Evolutionary conservation across 2,888 invertebrate genomes (phyloP).

Genomic region (Smittia aterrima): DNA sequence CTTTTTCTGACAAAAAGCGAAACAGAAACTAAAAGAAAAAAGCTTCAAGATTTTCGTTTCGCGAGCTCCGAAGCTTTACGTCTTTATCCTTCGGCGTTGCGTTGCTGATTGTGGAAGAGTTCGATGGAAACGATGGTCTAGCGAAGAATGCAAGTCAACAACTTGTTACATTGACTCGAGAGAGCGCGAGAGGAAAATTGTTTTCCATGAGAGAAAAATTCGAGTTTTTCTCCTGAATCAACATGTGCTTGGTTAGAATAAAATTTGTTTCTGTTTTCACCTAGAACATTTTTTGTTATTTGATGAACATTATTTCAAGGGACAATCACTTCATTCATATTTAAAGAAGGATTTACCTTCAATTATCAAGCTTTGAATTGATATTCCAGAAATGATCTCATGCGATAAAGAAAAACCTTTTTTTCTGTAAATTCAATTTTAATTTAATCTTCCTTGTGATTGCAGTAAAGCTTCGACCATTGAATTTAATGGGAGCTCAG

Average conservation of each 20-base stretch:
- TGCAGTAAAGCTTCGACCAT: not conserved
- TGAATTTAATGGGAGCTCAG: not conserved
- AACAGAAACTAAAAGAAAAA: not conserved
- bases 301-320: too few species aligned
- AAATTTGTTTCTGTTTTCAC: too few species aligned
- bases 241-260: too few species aligned
- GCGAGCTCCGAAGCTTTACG: constrained; percentile 5
- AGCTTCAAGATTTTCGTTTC: not conserved
- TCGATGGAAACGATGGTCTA: not conserved
- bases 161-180: not conserved
- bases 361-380: too few species aligned
- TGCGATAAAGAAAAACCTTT: too few species aligned
- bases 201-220: not conserved
- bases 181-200: not conserved
- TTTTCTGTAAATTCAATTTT: not conserved
- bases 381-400: too few species aligned
- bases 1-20: not conserved
- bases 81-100: not conserved
- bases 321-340: too few species aligned
- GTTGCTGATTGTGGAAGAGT: constrained; percentile 2
- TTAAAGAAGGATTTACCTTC: too few species aligned
- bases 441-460: not conserved
- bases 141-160: constrained; percentile 13
- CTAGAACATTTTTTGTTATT: too few species aligned
- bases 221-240: not conserved